phyloP scores from a whole-genome alignment of 1,140 invertebrate species.

The Brachionus asplanchnoidis region DNA sequence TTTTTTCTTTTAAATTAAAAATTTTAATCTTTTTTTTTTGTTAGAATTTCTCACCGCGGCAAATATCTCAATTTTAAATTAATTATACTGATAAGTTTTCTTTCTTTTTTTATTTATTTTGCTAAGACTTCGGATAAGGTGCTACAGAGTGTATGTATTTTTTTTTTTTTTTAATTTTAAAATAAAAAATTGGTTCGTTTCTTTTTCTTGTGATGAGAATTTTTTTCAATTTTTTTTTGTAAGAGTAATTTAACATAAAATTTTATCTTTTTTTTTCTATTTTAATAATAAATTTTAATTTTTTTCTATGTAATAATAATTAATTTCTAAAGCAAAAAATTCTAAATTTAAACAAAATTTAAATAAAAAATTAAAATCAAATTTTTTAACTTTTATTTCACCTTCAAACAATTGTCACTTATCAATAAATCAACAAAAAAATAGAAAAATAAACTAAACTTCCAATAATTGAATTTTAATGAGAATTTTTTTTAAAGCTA shows the following conservation, averaged over 20 bases:
- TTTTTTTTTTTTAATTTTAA: neutral
- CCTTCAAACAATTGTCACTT: no score
- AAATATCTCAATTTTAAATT: constrained; percentile 5
- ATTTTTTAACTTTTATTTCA: no score
- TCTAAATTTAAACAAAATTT: neutral
- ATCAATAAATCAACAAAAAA: no score
- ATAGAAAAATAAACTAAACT: no score
- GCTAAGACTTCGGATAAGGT: neutral
- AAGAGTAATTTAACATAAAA: neutral
- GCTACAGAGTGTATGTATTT: neutral
- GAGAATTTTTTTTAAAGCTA: no score
- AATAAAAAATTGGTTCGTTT: constrained; percentile 8
- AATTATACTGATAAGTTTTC: neutral
- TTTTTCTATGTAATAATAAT: neutral
- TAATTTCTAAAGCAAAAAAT: neutral
- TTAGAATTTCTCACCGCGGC: neutral
- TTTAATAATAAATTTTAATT: neutral
- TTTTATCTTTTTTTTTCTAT: constrained; percentile 5
- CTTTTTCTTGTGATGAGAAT: constrained; percentile 24
- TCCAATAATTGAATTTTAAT: no score
- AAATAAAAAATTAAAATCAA: neutral
- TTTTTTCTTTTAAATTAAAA: neutral
- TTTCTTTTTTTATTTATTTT: neutral
- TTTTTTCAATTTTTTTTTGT: neutral
- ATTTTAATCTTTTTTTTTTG: neutral